Evolutionary conservation across 1,140 invertebrate species (phyloP).

Genomic region (Brachionus sp.): DNA sequence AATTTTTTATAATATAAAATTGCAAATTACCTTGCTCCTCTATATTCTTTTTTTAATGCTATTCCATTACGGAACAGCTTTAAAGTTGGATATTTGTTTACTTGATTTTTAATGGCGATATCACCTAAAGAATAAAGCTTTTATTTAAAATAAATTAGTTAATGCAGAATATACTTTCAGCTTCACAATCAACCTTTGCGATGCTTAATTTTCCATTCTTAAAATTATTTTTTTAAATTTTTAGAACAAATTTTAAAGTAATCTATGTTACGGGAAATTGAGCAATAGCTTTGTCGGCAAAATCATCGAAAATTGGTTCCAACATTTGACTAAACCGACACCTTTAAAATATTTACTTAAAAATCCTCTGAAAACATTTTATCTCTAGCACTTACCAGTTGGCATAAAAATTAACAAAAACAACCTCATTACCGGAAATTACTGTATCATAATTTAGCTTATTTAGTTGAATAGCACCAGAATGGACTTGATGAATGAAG

Average conservation of each 20-base stretch:
- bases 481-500: neutral
- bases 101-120: conserved; percentile 22
- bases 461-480: conserved; percentile 39
- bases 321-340: conserved; percentile 46
- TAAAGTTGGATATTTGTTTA: conserved; percentile 87
- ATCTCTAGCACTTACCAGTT: conserved; percentile 9
- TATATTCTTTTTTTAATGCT: conserved; percentile 87
- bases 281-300: conserved; percentile 21
- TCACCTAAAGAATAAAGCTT: neutral
- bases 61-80: conserved; percentile 93
- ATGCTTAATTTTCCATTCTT: neutral
- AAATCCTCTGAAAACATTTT: neutral
- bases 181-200: conserved; percentile 44
- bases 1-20: neutral
- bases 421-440: conserved; percentile 1
- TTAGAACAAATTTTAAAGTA: neutral
- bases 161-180: conserved; percentile 23
- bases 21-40: conserved; percentile 64
- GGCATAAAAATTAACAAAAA: conserved; percentile 46
- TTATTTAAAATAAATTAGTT: neutral
- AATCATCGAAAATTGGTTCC: conserved; percentile 44
- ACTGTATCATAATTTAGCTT: neutral
- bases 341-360: neutral
- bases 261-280: neutral
- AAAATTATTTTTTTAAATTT: neutral